Evolutionary conservation across 2,113 vertebrate genomes (phyloP), one percentile per base, ranked within the genome.

Genomic region (Abramis brama): DNA sequence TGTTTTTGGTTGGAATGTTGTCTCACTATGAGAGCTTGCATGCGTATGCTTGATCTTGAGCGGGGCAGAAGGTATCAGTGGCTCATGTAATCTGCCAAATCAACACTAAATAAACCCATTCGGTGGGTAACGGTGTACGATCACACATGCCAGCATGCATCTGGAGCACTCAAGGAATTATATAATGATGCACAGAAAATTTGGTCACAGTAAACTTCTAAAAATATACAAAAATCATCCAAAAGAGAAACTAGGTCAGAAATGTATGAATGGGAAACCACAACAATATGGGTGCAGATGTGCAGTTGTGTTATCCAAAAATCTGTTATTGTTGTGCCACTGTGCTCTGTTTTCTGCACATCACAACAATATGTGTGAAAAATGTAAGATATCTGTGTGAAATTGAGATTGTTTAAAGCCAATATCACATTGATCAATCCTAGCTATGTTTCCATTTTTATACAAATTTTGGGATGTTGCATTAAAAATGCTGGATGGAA

Each of bases 81-180:
- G 64, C 36, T 86, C 84, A 71, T 84, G 83, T 85, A 88, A 90
- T 88, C 86, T 47, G 70, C 66, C 87, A 90, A 92, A 94, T 94
- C 91, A 93, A 94, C 92, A 89, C 88, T 91, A 91, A 90, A 91
- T 93, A 95, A 95, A 95, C 92, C 93, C 59, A 89, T 87, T 88
- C 85, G 90, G 90, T 87, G 90, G 87, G 92, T 87, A 86, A 91
- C 87, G 90, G 33, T 43, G 21, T 62, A 59, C 6, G 11, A 79
- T 30, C 25, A 77, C 47, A 11, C 92, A 92, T 90, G 89, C 90
- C 90, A 85, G 87, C 82, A 85, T 88, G 91, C 92, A 93, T 94
- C 93, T 93, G 93, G 91, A 88, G 86, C 71, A n/a, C 86, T 88
- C 50, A 87, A 77, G 17, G 89, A 84, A 50, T 82, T 50, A 86